These are phyloP conservation scores for Alauda arvensis DNA, from an alignment of 2,797 vertebrate species.

Conservation along the genomic window DNA sequence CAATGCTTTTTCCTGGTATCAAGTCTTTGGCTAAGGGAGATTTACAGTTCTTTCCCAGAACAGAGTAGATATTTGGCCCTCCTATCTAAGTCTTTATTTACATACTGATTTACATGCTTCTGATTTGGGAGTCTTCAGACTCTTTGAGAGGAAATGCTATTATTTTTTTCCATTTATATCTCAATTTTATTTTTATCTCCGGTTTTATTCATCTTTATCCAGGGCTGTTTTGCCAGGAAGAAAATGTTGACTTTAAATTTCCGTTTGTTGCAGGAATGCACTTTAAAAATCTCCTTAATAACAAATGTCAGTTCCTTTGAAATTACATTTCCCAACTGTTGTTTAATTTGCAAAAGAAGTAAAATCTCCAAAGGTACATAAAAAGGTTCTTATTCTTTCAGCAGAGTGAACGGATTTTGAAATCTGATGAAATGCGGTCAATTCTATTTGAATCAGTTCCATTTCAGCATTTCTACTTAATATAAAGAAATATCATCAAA, in stretches of 20 bases:
- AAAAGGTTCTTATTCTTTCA: background rate
- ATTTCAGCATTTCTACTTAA: background rate
- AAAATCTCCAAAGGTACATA: background rate
- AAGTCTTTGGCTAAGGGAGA: background rate
- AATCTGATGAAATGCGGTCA: background rate
- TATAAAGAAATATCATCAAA: background rate
- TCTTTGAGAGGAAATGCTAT: background rate
- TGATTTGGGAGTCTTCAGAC: background rate
- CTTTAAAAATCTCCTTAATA: background rate
- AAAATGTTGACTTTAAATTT: background rate
- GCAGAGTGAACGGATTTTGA: background rate
- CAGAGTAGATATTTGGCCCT: background rate
- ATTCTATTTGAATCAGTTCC: background rate
- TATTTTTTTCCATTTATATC: background rate
- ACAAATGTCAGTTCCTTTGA: background rate
- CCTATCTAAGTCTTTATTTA: background rate
- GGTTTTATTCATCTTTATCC: background rate
- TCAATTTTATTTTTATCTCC: background rate
- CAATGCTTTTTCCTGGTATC: background rate
- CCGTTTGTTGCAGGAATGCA: background rate
- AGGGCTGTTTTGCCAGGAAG: background rate
- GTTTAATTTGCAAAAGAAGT: background rate
- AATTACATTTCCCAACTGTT: background rate
- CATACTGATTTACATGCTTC: background rate
- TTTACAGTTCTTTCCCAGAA: background rate